A percentile compares a stretch with the other conserved stretches of the same genome.
phyloP scores from a whole-genome alignment of 2,113 vertebrate species.

The Ceratotherium simum region DNA sequence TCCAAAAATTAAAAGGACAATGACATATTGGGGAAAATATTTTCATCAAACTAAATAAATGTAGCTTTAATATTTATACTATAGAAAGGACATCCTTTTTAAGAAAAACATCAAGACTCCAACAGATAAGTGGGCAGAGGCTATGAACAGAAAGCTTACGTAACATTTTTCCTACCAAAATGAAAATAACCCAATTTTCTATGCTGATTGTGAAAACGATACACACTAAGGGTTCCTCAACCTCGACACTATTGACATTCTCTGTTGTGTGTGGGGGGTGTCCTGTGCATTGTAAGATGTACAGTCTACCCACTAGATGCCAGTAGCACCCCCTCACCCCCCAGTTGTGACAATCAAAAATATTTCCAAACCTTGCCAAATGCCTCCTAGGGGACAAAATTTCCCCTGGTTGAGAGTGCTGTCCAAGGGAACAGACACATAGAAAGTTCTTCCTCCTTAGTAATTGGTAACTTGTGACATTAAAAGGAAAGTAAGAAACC shows the following conservation, averaged over 20 bases:
- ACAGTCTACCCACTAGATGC: background rate
- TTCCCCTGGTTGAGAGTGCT: background rate
- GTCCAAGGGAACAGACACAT: background rate
- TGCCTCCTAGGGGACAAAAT: background rate
- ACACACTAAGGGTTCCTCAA: conserved; percentile 41
- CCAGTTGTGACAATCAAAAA: background rate
- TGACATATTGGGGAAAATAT: background rate
- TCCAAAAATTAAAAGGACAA: conserved; percentile 21
- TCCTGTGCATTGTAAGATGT: background rate
- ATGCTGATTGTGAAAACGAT: conserved; percentile 58
- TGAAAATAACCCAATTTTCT: conserved; percentile 73
- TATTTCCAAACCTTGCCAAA: conserved; percentile 13
- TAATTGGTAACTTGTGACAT: background rate
- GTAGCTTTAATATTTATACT: background rate
- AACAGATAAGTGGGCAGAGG: conserved; percentile 52
- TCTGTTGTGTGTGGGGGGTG: background rate
- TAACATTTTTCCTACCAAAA: conserved; percentile 68
- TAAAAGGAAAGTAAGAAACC: conserved; percentile 19
- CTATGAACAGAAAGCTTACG: conserved; percentile 44
- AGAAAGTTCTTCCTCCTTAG: conserved; percentile 7
- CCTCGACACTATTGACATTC: background rate
- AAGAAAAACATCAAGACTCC: conserved; percentile 55
- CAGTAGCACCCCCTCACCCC: background rate
- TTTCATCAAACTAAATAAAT: conserved; percentile 24
- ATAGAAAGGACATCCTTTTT: conserved; percentile 46